A percentile compares a stretch with the other conserved stretches of the same genome.
Evolutionary conservation across 2,797 vertebrate species (phyloP).

Genomic region (Alauda arvensis): DNA sequence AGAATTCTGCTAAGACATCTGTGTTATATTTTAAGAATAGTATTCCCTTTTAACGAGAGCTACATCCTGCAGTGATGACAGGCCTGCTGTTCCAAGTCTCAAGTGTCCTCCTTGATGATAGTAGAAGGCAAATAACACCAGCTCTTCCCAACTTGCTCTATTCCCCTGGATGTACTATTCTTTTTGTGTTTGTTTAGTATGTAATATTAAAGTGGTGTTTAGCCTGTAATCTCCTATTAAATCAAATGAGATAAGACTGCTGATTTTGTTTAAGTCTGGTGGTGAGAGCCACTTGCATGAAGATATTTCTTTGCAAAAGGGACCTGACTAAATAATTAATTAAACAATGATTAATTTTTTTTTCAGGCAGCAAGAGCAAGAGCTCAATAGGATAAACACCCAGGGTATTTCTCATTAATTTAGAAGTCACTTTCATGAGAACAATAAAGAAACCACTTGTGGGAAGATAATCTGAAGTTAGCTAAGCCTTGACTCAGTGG

Average conservation of each 20-base stretch:
- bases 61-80: not conserved
- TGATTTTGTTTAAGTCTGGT: slow-evolving; percentile 10
- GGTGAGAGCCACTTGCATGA: not conserved
- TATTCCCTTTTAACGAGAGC: slow-evolving; percentile 39
- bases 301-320: slow-evolving; percentile 21
- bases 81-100: not conserved
- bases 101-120: not conserved
- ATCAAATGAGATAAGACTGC: not conserved
- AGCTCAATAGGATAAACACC: slow-evolving; percentile 25
- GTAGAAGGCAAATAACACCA: slow-evolving; percentile 1
- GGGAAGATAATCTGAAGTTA: slow-evolving; percentile 8
- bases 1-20: slow-evolving; percentile 3
- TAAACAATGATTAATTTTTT: slow-evolving; percentile 30
- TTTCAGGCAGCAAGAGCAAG: not conserved
- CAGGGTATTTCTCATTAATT: slow-evolving; percentile 37
- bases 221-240: slow-evolving; percentile 37
- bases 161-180: not conserved
- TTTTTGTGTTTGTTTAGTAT: slow-evolving; percentile 27
- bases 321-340: slow-evolving; percentile 42
- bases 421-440: slow-evolving; percentile 42
- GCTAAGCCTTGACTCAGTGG: not conserved
- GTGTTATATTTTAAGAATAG: not conserved
- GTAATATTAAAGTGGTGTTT: slow-evolving; percentile 32
- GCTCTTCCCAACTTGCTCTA: not conserved
- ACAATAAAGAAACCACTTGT: slow-evolving; percentile 35